phyloP scores from a whole-genome alignment of 2,888 invertebrate species.

The Tetranychus piercei region DNA sequence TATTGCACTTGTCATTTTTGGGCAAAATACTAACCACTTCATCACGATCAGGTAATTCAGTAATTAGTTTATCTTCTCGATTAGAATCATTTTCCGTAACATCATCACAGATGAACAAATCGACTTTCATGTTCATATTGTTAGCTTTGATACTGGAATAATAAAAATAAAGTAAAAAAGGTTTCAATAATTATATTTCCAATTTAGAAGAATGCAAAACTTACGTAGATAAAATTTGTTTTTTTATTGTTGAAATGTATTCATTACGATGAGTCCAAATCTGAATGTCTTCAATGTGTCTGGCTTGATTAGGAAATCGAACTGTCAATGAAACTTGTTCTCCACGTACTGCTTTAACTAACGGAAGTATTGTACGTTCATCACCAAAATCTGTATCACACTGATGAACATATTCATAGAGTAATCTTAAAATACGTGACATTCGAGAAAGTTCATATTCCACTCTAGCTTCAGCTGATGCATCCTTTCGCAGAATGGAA shows the following conservation, averaged over 20 bases:
- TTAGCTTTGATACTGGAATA: slow-evolving; percentile 38
- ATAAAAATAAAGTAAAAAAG: neutral
- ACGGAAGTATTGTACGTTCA: slow-evolving; percentile 69
- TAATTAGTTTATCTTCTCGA: slow-evolving; percentile 58
- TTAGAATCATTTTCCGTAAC: slow-evolving; percentile 57
- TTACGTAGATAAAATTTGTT: slow-evolving; percentile 32
- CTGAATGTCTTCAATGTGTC: slow-evolving; percentile 68
- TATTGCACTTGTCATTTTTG: neutral
- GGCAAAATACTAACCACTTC: slow-evolving; percentile 51
- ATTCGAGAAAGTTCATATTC: slow-evolving; percentile 57
- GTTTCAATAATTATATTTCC: neutral
- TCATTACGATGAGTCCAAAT: slow-evolving; percentile 83
- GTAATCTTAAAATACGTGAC: slow-evolving; percentile 77
- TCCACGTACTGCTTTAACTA: slow-evolving; percentile 71
- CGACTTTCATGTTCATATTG: slow-evolving; percentile 56
- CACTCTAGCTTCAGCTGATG: slow-evolving; percentile 39
- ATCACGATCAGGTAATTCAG: slow-evolving; percentile 64
- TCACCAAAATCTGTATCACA: slow-evolving; percentile 56
- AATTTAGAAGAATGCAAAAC: neutral
- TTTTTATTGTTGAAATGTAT: slow-evolving; percentile 63
- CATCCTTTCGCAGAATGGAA: slow-evolving; percentile 42
- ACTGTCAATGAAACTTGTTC: slow-evolving; percentile 70
- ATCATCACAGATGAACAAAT: slow-evolving; percentile 73
- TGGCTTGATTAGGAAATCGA: slow-evolving; percentile 66
- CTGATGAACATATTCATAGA: slow-evolving; percentile 84